Percentiles rank a stretch among this genome's conserved stretches.
phyloP scores from a whole-genome alignment of 2,113 vertebrate species.

The Tragelaphus imberbis region DNA sequence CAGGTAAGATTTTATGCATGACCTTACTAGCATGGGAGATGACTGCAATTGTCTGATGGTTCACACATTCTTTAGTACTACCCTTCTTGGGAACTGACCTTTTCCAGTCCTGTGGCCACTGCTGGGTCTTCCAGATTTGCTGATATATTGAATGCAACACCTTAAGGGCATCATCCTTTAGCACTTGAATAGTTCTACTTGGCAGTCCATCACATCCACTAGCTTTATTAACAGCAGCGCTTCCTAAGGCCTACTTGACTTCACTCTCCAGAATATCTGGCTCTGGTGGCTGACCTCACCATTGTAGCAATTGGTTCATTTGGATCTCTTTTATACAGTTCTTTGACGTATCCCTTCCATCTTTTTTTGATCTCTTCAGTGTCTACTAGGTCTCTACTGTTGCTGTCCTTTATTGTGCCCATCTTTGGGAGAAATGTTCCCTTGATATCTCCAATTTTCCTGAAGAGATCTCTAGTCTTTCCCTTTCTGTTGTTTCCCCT shows the following conservation, averaged over 20 bases:
- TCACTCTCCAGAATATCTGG: neutral
- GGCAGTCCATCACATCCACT: neutral
- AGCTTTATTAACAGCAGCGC: neutral
- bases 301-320: neutral
- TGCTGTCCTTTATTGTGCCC: neutral
- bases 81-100: neutral
- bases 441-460: neutral
- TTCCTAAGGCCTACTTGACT: neutral
- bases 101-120: neutral
- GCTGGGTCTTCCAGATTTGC: neutral
- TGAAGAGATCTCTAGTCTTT: neutral
- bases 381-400: neutral
- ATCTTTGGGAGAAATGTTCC: neutral
- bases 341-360: neutral
- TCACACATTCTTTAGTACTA: neutral
- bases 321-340: neutral
- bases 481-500: neutral
- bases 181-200: neutral
- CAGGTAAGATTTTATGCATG: neutral
- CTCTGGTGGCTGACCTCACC: neutral
- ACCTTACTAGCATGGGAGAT: neutral
- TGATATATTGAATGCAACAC: neutral
- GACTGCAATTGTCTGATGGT: rapidly evolving
- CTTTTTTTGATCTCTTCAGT: neutral
- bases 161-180: neutral